Percentiles rank a stretch among this genome's conserved stretches.
Evolutionary conservation across 1,140 invertebrate species (phyloP).

Genomic region (Zaprionus ghesquierei): DNA sequence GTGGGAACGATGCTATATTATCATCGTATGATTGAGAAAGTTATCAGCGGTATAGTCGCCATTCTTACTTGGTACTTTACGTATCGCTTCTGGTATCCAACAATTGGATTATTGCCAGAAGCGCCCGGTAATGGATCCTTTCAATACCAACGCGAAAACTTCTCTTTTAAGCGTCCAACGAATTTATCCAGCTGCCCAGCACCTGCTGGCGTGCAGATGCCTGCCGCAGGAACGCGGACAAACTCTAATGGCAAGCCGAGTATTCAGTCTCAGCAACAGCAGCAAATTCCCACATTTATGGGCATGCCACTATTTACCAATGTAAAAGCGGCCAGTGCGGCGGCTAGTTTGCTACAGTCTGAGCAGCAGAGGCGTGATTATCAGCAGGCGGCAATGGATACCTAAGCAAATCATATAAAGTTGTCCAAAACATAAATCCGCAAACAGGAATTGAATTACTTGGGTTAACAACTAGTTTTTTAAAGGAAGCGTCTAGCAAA

Average conservation of each 20-base stretch:
- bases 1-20: conserved; percentile 96
- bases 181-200: conserved; percentile 47
- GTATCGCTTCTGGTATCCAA: conserved; percentile 91
- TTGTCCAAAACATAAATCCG: background rate
- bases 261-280: conserved; percentile 11
- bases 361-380: conserved; percentile 41
- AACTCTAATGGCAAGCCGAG: conserved; percentile 44
- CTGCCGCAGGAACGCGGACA: conserved; percentile 9
- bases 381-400: conserved; percentile 38
- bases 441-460: conserved; percentile 63
- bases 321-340: conserved; percentile 52
- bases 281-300: conserved; percentile 87
- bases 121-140: conserved; percentile 91
- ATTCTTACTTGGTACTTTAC: conserved; percentile 95
- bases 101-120: conserved; percentile 85
- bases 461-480: conserved; percentile 6
- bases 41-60: conserved; percentile 93
- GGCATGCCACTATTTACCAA: conserved; percentile 88
- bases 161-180: conserved; percentile 60
- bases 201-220: background rate
- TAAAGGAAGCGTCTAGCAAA: conserved; percentile 25
- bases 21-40: conserved; percentile 97
- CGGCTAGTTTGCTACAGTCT: conserved; percentile 43
- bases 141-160: conserved; percentile 86
- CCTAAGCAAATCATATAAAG: conserved; percentile 16